Evolutionary conservation across 30 jellyfish, hydroid and myxozoan species (phyloP), one percentile per base, ranked within the genome.

Genomic region (Sanderia malayensis): DNA sequence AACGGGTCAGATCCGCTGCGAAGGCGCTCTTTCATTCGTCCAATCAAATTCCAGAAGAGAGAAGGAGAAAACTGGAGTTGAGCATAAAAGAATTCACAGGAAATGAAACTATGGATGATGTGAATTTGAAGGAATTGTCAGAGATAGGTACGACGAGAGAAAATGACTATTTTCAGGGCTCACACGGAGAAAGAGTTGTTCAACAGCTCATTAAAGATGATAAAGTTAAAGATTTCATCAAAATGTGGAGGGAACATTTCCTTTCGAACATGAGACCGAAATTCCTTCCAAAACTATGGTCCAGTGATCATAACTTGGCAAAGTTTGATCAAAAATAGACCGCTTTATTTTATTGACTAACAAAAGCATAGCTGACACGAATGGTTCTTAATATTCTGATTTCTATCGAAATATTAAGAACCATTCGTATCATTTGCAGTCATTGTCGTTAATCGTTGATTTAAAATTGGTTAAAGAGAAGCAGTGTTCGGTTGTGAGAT

Each of bases 211-310:
- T 71, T 9, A 66, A 58, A 31, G 67, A 61, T 4, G 88, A 81
- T 17, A 31, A 46, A 44, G 33, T 90, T 28, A 37, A 57, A 27
- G 94, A 90, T 31, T 90, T 90, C 47, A 73, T 90, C 21, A 69
- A 65, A 52, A 82, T 90, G 97, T 90, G 97, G 97, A 66, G 97
- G 33, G 86, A 79, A 66, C 97, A 83, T 58, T 90, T 90, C 57
- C 64, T 90, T 13, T 67, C 65, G 34, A 26, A 64, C 23, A 90
- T 90, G 97, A 81, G 83, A 46, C 97, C 97, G 13, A 77, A 90
- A 44, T 71, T 27, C 63, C 30, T 90, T 58, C 97, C 97, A 32
- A 27, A 57, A 33, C 47, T 75, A 21, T 90, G 97, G 97, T 90
- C 97, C 10, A 64, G 85, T 57, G 95, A 90, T 68, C 97, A 90